Base-by-base conservation (phyloP, 1,140 invertebrate species). In the Caenorhabditis brenneri region DNA sequence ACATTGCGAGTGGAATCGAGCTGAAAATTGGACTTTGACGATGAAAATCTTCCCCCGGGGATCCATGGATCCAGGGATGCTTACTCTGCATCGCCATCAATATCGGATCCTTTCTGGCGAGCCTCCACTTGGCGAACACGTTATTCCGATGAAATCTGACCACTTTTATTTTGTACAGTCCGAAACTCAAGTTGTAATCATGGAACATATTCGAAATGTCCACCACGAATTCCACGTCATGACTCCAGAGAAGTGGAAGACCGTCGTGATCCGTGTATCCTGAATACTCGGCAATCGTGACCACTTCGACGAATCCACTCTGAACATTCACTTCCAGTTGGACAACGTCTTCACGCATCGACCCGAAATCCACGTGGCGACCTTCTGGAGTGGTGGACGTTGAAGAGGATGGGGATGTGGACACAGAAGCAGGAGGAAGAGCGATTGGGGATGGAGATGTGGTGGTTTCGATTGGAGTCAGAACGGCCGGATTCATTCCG, bases 151-250 rank as follows among this genome's bases (percentile, higher is more conserved):
- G 65, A n/a, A 74, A 74, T 16, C 65, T 12, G n/a, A 74, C 65
- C 0, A 74, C 65, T 74, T 74, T 74, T 24, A 74, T 74, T 36
- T 74, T 31, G 16, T 74, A 74, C 2, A 74, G 19, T 24, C 65
- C 65, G 36, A 27, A 10, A 46, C 36, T 31, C 4, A 42, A 24
- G 15, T 74, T 74, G 36, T 42, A 36, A n/a, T 74, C 65, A 24
- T 31, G 65, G 29, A 74, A 74, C 65, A 74, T 24, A 36, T 29
- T 29, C 33, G 27, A 33, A 24, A 74, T 74, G 46, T 74, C 65
- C 65, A 74, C 65, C 22, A 74, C 65, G 36, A 74, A 74, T 42
- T 74, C 65, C 36, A 74, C 65, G 22, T 74, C 65, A 74, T 74
- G 65, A 74, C 65, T 74, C 65, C 65, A 74, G 3, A 74, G 36